phyloP scores from a whole-genome alignment of 2,113 vertebrate genomes.

The Campylomormyrus numenius region DNA sequence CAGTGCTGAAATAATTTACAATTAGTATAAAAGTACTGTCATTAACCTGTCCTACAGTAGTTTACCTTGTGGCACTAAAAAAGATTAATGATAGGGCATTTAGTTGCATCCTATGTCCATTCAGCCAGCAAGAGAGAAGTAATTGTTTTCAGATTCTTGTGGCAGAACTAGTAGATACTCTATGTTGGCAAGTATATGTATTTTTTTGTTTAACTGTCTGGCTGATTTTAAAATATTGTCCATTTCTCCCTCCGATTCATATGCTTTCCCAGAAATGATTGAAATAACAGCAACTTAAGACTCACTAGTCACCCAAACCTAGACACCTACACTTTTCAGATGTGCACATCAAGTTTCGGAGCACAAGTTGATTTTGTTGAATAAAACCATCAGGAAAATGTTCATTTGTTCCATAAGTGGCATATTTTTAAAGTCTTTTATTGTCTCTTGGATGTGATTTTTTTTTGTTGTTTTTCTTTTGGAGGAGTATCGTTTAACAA shows the following conservation, averaged over 20 bases:
- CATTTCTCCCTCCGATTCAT: constrained; percentile 27
- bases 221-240: constrained; percentile 24
- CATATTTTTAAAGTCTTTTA: background rate
- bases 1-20: background rate
- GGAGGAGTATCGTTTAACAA: background rate
- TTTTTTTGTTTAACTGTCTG: constrained; percentile 35
- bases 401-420: background rate
- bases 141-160: constrained; percentile 46
- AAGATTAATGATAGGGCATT: background rate
- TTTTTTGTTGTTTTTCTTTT: background rate
- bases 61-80: background rate
- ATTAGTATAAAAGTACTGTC: background rate
- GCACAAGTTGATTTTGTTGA: background rate
- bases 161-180: constrained; percentile 48
- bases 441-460: background rate
- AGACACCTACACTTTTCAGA: background rate
- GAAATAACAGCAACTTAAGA: constrained; percentile 32
- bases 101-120: constrained; percentile 27
- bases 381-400: background rate
- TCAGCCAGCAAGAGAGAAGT: constrained; percentile 39
- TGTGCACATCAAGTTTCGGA: background rate
- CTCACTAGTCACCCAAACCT: background rate
- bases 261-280: constrained; percentile 41
- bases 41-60: background rate
- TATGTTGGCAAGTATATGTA: constrained; percentile 40